Evolutionary conservation across 1,140 invertebrate species (phyloP).

Genomic region (Conopomorpha cramerella): DNA sequence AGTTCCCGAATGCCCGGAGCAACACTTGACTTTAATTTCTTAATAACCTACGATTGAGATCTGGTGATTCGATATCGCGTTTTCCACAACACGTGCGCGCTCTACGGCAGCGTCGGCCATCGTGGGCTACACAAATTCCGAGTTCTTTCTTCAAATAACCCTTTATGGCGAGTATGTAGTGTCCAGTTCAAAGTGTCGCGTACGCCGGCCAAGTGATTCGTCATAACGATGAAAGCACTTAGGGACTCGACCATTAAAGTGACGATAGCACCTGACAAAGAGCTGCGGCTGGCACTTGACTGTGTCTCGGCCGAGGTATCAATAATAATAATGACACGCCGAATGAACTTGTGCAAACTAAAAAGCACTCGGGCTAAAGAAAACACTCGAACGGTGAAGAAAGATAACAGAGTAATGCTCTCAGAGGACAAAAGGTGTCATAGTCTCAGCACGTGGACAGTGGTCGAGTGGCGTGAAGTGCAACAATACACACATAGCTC

Average conservation of each 20-base stretch:
- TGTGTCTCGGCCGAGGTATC: no score
- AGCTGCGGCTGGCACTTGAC: no score
- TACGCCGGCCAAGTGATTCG: slow-evolving; percentile 4
- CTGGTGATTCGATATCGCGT: no score
- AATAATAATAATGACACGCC: slow-evolving; percentile 22
- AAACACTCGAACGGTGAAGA: neutral
- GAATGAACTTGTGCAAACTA: neutral
- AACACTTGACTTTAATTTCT: no score
- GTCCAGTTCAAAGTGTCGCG: neutral
- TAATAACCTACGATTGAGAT: no score
- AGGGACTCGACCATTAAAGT: slow-evolving; percentile 30
- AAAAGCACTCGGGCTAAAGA: neutral
- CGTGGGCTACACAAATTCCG: no score
- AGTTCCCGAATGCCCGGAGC: no score
- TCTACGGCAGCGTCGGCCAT: no score
- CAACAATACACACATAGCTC: neutral
- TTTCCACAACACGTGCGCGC: no score
- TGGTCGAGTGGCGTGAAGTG: neutral
- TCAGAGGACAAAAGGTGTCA: neutral
- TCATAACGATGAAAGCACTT: slow-evolving; percentile 28
- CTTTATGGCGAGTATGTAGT: no score
- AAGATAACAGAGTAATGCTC: neutral
- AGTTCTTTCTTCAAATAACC: no score
- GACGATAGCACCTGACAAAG: slow-evolving; percentile 37
- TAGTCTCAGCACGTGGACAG: neutral